Evolutionary conservation across 2,797 vertebrate species (phyloP).

Genomic region (Propithecus deckenii): DNA sequence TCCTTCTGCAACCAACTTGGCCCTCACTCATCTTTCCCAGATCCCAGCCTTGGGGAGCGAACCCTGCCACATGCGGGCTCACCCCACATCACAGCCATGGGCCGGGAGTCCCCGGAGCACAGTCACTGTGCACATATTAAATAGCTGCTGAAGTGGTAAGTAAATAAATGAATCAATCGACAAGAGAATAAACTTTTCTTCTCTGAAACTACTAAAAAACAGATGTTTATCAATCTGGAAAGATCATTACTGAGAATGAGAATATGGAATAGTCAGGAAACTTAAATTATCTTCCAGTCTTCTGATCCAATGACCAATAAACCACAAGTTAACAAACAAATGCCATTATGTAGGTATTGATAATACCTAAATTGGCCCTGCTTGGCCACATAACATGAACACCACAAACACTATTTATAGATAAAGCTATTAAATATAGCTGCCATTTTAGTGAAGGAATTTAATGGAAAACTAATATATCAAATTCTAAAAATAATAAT

Average conservation of each 20-base stretch:
- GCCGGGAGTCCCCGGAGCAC: rapidly evolving
- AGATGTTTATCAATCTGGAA: not conserved
- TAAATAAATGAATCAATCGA: not conserved
- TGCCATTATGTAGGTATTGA: not conserved
- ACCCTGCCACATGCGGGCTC: not conserved
- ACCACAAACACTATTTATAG: not conserved
- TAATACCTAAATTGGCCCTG: not conserved
- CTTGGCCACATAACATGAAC: not conserved
- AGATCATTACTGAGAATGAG: not conserved
- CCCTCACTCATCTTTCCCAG: not conserved
- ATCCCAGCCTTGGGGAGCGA: not conserved
- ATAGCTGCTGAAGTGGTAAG: not conserved
- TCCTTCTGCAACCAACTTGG: not conserved
- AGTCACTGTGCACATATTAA: rapidly evolving
- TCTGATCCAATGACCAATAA: not conserved
- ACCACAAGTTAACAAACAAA: not conserved
- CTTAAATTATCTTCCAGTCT: not conserved
- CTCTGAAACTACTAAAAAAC: not conserved
- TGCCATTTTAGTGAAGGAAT: not conserved
- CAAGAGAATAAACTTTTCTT: not conserved
- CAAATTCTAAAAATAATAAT: not conserved
- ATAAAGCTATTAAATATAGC: not conserved
- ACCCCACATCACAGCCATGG: not conserved
- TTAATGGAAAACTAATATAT: not conserved
- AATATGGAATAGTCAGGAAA: not conserved